phyloP scores from a whole-genome alignment of 2,888 invertebrate genomes.

The Alloplasta piceator region DNA sequence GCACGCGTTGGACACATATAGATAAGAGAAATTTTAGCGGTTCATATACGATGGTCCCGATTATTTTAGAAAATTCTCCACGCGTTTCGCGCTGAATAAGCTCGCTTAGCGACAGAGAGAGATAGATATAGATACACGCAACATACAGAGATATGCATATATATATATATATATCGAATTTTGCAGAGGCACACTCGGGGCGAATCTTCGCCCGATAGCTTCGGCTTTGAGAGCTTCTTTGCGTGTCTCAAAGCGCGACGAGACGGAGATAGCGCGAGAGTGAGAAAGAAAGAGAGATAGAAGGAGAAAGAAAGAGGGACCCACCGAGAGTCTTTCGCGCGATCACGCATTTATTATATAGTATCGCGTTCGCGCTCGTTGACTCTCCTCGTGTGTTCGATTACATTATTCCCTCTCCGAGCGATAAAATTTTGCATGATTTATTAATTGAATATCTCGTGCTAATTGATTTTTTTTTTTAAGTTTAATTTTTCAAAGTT shows the following conservation, averaged over 20 bases:
- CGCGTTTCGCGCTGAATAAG: not conserved
- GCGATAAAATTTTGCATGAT: not conserved
- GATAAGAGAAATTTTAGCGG: conserved; percentile 14
- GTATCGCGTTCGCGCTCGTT: conserved; percentile 55
- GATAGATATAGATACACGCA: conserved; percentile 5
- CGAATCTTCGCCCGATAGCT: conserved; percentile 47
- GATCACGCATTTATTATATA: conserved; percentile 57
- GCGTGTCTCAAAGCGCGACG: conserved; percentile 53
- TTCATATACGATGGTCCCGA: conserved; percentile 33
- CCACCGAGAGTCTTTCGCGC: conserved; percentile 51
- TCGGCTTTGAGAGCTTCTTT: conserved; percentile 47
- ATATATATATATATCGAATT: conserved; percentile 26
- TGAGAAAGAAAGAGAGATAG: conserved; percentile 16
- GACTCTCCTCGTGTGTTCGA: conserved; percentile 30
- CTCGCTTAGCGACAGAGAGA: conserved; percentile 53
- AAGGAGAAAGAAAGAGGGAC: conserved; percentile 34
- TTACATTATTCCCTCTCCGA: conserved; percentile 24
- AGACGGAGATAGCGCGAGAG: conserved; percentile 16
- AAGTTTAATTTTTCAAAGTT: not conserved
- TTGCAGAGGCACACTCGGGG: conserved; percentile 40
- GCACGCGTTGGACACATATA: not conserved
- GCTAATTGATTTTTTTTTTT: no score
- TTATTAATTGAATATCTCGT: not conserved
- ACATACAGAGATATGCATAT: not conserved
- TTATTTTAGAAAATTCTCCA: conserved; percentile 54